Percentiles rank a stretch among this genome's conserved stretches.
Evolutionary conservation across 2,113 vertebrate species (phyloP).

Genomic region (Nothobranchius kuhntae): DNA sequence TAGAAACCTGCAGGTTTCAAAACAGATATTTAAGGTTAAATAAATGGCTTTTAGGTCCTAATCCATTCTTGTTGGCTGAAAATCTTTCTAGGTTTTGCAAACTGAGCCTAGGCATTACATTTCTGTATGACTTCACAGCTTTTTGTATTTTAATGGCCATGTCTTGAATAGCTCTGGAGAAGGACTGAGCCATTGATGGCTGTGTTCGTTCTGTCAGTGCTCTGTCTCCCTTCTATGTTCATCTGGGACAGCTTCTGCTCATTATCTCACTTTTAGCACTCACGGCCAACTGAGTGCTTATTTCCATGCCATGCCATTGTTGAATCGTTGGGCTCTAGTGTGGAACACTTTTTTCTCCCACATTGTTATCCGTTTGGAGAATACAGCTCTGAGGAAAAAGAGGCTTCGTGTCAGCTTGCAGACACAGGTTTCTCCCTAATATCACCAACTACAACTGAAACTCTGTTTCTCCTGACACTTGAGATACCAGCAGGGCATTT

Average conservation of each 20-base stretch:
- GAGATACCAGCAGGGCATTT: constrained; percentile 28
- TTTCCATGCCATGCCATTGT: constrained; percentile 48
- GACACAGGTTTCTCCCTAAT: constrained; percentile 29
- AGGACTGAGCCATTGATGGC: no score
- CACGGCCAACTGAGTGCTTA: constrained; percentile 23
- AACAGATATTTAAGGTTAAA: no score
- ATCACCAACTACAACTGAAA: constrained; percentile 12
- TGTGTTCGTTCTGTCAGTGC: no score
- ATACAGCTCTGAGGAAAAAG: constrained; percentile 31
- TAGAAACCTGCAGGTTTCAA: no score
- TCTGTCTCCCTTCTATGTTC: background rate
- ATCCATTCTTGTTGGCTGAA: no score
- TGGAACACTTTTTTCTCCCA: constrained; percentile 22
- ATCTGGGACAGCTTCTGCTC: constrained; percentile 32
- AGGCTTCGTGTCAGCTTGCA: constrained; percentile 5
- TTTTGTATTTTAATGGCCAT: no score
- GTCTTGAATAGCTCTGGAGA: no score
- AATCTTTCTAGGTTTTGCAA: no score
- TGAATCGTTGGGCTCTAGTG: constrained; percentile 18
- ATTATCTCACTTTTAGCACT: constrained; percentile 49
- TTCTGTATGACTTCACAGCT: no score
- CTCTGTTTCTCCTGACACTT: constrained; percentile 10
- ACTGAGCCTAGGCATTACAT: no score
- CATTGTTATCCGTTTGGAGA: constrained; percentile 56
- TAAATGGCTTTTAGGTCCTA: no score